Base-by-base conservation (phyloP, 2,888 invertebrate genomes). In the Alentia gelatinosa region DNA sequence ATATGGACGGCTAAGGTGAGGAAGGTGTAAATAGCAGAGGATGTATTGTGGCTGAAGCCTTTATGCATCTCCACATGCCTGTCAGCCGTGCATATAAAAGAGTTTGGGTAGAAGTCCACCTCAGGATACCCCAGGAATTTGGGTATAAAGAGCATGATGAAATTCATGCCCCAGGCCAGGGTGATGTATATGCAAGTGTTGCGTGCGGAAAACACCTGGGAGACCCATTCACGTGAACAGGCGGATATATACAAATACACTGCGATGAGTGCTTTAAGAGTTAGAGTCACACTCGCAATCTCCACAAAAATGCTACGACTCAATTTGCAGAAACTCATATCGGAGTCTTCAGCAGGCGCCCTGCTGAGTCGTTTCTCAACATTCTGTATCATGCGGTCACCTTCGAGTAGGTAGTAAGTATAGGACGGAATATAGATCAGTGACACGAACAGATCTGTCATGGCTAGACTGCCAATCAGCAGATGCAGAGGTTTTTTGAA, bases 351-450 rank as follows among this genome's bases (percentile, higher is more conserved):
- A 3, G 1, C 15, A 3, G 26, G 30, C 7, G 12, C 50, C 5
- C 50, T 42, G 19, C 26, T n/a, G 15, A 15, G 15, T 0, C n/a
- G 12, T 47, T 86, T 47, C 4, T 42, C 84, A 33, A 33, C n/a
- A 4, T 30, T n/a, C 30, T 35, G 89, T 39, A 40, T 30, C 33
- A 39, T 86, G 1, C 56, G 75, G n/a, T 89, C 75, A 37, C 92
- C 89, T 40, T 92, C 90, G 79, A 92, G 89, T 9, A 92, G 89
- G 50, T 90, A 91, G 88, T 92, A 92, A 15, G 92, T 92, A 63
- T 92, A 92, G 39, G 92, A 89, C 50, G 92, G 92, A 35, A 92
- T 91, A 90, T 91, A 92, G 35, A 92, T 68, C 30, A 92, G 56
- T 23, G 91, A 86, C 30, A 92, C 88, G 63, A 91, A 91, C 4